These are phyloP conservation scores for Rousettus madagascariensis DNA, from an alignment of 2,797 vertebrate species.

Conservation along the genomic window DNA sequence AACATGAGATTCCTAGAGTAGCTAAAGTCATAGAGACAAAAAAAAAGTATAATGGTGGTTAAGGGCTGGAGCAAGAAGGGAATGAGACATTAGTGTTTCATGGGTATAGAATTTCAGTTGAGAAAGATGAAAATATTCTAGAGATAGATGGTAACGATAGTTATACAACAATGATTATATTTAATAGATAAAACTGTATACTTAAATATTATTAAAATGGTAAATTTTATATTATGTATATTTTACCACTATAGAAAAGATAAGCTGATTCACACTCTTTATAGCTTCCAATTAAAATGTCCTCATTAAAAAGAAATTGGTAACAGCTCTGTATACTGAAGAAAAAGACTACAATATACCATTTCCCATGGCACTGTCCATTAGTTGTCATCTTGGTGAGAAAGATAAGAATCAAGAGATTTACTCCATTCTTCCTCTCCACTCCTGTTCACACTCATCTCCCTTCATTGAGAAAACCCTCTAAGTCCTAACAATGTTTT, in stretches of 20 bases:
- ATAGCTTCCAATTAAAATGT: neutral
- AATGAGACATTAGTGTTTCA: neutral
- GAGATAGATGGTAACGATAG: neutral
- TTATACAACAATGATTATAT: neutral
- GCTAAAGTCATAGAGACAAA: neutral
- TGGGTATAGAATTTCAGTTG: neutral
- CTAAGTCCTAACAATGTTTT: neutral
- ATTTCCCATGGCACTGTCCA: neutral
- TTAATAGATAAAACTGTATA: neutral
- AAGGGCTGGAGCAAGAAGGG: neutral
- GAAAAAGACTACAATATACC: neutral
- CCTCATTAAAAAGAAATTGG: neutral
- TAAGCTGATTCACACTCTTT: neutral
- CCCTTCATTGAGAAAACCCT: neutral
- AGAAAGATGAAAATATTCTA: neutral
- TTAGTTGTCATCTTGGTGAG: neutral
- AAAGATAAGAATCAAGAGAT: neutral
- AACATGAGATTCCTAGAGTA: neutral
- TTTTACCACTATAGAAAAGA: neutral
- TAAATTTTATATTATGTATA: neutral
- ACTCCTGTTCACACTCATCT: neutral
- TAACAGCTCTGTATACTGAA: neutral
- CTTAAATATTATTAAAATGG: neutral
- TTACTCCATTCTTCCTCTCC: neutral
- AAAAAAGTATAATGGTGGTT: neutral